Evolutionary conservation across 2,113 vertebrate species (phyloP), one percentile per base, ranked within the genome.

Genomic region (Zapornia atra): DNA sequence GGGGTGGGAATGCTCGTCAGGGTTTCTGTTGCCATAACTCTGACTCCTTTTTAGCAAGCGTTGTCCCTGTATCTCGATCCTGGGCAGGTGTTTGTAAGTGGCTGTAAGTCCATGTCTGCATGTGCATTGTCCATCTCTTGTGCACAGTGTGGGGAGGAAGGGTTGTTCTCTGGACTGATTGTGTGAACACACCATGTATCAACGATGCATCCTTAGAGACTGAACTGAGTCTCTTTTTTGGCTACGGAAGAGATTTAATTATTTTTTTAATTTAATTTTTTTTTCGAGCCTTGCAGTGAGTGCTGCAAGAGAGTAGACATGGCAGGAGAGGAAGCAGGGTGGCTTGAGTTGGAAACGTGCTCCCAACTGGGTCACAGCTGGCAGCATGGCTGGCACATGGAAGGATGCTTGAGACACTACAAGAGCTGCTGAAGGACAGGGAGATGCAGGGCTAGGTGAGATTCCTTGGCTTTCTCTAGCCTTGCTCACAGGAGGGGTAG

Each of bases 31-130:
- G 36, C 69, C 10, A 0, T 36, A 24, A 44, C 21, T 82, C 15
- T 21, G 38, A 11, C 24, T 40, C 18, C 19, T 38, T 72, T 56
- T 51, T 50, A 56, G 15, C 33, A 44, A 54, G 12, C 1, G 0
- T 28, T 82, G n/a, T 68, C 38, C 34, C 38, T 69, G 54, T 59
- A 82, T 24, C 69, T 70, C 0, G 0, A 11, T 48, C 24, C 40
- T 73, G 56, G 54, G 13, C 38, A 57, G 28, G 28, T 34, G n/a
- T 57, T 38, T 77, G 22, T 26, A 46, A 46, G 44, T 3, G 4
- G 53, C 8, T 48, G 2, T n/a, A 24, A 31, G 10, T 46, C 69
- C 6, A 0, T 13, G 36, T 44, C 46, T 86, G 38, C 4, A 1
- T 21, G 38, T 2, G 6, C 24, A 26, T 69, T 29, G 20, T 79